Conservation (phyloP, 2,888 invertebrate species). For the Aricia artaxerxes region DNA sequence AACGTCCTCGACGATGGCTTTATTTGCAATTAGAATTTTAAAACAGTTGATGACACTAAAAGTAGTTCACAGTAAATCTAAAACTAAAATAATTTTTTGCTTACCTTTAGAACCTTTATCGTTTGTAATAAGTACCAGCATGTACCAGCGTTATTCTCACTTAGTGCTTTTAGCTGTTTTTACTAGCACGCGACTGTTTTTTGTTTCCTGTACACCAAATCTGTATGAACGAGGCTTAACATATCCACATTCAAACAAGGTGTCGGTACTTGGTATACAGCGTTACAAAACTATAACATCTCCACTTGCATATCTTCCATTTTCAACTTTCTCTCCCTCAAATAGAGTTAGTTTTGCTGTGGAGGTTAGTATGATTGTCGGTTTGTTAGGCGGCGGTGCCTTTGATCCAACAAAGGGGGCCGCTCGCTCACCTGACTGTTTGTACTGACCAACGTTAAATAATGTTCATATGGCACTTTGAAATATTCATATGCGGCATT, state of each 20-base stretch:
- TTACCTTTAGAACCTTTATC: background rate
- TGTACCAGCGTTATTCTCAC: background rate
- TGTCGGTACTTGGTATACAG: conserved; percentile 21
- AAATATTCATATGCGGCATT: conserved; percentile 16
- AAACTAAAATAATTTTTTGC: background rate
- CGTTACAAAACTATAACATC: conserved; percentile 25
- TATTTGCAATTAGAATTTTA: no score
- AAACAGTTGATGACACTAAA: no score
- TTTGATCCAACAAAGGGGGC: conserved; percentile 76
- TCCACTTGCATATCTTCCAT: background rate
- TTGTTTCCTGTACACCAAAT: background rate
- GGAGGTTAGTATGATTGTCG: conserved; percentile 38
- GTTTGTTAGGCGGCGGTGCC: conserved; percentile 63
- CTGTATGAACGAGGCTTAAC: background rate
- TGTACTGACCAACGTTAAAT: conserved; percentile 39
- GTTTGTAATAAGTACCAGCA: background rate
- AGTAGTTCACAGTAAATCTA: background rate
- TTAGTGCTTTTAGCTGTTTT: background rate
- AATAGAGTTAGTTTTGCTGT: conserved; percentile 31
- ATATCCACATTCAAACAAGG: conserved; percentile 19
- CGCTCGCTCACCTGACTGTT: conserved; percentile 76
- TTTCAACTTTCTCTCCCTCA: background rate
- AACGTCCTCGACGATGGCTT: no score
- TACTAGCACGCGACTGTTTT: background rate
- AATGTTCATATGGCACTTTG: conserved; percentile 35